Conservation (phyloP, 2,888 invertebrate species). For the Crematogaster levior region DNA sequence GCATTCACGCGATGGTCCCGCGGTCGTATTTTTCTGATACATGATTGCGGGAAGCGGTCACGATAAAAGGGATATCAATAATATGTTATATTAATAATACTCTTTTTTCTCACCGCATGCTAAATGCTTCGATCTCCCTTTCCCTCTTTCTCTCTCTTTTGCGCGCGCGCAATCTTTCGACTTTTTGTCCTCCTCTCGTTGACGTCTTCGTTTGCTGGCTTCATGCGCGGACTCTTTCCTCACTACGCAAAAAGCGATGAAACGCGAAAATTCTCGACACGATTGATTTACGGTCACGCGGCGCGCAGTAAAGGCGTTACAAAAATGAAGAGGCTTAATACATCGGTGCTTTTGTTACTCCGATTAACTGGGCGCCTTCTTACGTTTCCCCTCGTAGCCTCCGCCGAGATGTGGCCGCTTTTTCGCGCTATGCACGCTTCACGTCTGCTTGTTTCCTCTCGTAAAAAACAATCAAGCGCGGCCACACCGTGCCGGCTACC, state of each 20-base stretch:
- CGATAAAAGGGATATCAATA: slow-evolving; percentile 4
- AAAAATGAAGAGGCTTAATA: slow-evolving; percentile 83
- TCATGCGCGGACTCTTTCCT: slow-evolving; percentile 51
- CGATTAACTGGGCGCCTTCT: slow-evolving; percentile 28
- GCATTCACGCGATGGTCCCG: not conserved
- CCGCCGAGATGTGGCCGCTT: slow-evolving; percentile 5
- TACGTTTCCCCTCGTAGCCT: slow-evolving; percentile 23
- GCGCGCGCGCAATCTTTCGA: not conserved
- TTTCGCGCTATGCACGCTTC: slow-evolving; percentile 20
- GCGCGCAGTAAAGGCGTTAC: slow-evolving; percentile 80
- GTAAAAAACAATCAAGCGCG: slow-evolving; percentile 84
- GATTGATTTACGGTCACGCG: slow-evolving; percentile 79
- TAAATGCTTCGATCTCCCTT: not conserved
- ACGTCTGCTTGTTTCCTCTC: slow-evolving; percentile 70
- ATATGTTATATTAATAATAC: not conserved
- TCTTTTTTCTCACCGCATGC: no score
- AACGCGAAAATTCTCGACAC: slow-evolving; percentile 77
- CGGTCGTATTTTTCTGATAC: not conserved
- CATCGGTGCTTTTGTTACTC: slow-evolving; percentile 73
- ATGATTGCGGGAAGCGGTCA: not conserved
- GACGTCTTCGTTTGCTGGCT: slow-evolving; percentile 75
- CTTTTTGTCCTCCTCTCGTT: slow-evolving; percentile 52
- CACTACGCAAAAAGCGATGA: slow-evolving; percentile 66
- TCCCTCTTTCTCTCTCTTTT: not conserved
- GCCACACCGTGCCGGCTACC: slow-evolving; percentile 68